phyloP scores from a whole-genome alignment of 2,888 invertebrate species.

The Polydrusus tereticollis region DNA sequence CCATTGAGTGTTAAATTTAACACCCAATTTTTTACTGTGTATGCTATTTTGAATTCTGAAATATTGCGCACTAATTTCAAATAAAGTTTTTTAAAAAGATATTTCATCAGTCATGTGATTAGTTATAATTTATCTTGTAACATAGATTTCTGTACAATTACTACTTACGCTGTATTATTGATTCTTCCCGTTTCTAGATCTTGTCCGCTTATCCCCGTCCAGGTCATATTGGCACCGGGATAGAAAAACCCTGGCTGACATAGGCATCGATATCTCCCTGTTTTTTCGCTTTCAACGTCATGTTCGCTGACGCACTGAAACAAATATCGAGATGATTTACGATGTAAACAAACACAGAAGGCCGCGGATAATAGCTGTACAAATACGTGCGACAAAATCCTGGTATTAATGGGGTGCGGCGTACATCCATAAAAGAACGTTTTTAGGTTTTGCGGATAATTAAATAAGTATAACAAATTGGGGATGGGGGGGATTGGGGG shows the following conservation, averaged over 20 bases:
- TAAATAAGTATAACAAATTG: not conserved
- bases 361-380: not conserved
- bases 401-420: not conserved
- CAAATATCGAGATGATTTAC: conserved; percentile 21
- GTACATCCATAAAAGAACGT: not conserved
- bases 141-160: not conserved
- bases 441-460: not conserved
- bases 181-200: conserved; percentile 67
- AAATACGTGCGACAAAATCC: not conserved
- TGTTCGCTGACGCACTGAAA: conserved; percentile 69
- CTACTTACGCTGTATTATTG: conserved; percentile 62
- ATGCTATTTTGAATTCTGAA: too few species aligned
- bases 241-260: conserved; percentile 75
- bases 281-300: conserved; percentile 61
- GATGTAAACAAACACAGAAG: conserved; percentile 3
- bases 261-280: conserved; percentile 73
- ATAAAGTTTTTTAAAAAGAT: too few species aligned
- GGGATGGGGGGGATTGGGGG: too few species aligned
- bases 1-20: too few species aligned
- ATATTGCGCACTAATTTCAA: too few species aligned
- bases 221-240: conserved; percentile 68
- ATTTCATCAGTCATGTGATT: not conserved
- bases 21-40: too few species aligned
- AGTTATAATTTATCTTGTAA: not conserved
- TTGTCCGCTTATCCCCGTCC: conserved; percentile 70